A percentile compares a stretch with the other conserved stretches of the same genome.
phyloP scores from a whole-genome alignment of 2,797 vertebrate genomes.

The Nyctibius grandis region DNA sequence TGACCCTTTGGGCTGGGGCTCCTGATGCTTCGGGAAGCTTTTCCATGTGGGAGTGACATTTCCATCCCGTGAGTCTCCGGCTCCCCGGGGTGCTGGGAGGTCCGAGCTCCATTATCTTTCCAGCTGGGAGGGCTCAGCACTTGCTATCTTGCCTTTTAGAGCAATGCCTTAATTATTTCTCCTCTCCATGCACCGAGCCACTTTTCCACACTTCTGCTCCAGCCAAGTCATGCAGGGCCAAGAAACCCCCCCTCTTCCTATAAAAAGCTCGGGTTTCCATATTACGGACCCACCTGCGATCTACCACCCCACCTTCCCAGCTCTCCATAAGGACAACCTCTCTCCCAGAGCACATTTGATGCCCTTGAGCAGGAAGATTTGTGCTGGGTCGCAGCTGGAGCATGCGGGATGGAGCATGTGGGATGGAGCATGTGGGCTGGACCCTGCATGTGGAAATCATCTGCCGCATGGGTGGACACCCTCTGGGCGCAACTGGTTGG shows the following conservation, averaged over 20 bases:
- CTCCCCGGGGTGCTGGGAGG: rapidly evolving
- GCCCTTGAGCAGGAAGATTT: neutral
- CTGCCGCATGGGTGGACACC: neutral
- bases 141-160: neutral
- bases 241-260: neutral
- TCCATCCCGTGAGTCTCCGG: rapidly evolving
- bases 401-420: rapidly evolving
- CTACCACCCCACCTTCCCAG: neutral
- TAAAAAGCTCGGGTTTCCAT: rapidly evolving
- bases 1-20: neutral
- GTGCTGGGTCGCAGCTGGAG: neutral
- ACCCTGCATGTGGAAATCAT: neutral
- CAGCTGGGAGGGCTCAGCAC: neutral
- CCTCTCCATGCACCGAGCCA: neutral
- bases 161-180: neutral
- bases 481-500: neutral
- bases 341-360: neutral
- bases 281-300: neutral
- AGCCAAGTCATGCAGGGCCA: rapidly evolving
- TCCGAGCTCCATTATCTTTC: rapidly evolving
- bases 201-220: neutral
- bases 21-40: neutral
- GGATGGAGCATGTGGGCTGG: neutral
- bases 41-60: rapidly evolving
- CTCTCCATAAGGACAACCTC: neutral